phyloP scores from a whole-genome alignment of 1,140 invertebrate species.

The Arion vulgaris region DNA sequence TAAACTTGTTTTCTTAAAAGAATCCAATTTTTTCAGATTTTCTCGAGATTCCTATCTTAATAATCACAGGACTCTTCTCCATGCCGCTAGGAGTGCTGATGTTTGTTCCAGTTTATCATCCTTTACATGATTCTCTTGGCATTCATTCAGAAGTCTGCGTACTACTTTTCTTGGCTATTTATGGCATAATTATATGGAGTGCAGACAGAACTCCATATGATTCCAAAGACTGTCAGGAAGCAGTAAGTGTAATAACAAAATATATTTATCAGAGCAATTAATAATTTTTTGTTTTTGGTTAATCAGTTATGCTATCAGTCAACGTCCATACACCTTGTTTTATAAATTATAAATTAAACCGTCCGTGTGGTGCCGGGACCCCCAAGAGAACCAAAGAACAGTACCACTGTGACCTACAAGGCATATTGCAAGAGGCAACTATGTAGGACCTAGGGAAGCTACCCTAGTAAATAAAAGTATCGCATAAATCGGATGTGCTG shows the following conservation, averaged over 20 bases:
- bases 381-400: no score
- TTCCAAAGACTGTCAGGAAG: conserved; percentile 1
- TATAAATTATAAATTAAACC: no score
- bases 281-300: no score
- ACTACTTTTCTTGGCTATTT: conserved; percentile 76
- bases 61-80: conserved; percentile 77
- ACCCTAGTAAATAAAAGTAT: no score
- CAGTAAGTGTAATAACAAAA: conserved; percentile 22
- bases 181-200: conserved; percentile 74
- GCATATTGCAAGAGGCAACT: no score
- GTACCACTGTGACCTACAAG: no score
- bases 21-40: conserved; percentile 67
- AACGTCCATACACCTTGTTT: no score
- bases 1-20: no score
- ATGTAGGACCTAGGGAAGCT: no score
- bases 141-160: conserved; percentile 83
- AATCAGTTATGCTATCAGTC: no score
- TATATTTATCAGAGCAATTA: neutral
- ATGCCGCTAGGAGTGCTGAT: conserved; percentile 82
- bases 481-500: no score
- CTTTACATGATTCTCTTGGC: conserved; percentile 79
- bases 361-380: no score
- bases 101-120: conserved; percentile 83
- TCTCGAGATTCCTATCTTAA: conserved; percentile 76
- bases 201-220: conserved; percentile 53